Conservation (phyloP, 2,113 vertebrate genomes). For the Meles meles region DNA sequence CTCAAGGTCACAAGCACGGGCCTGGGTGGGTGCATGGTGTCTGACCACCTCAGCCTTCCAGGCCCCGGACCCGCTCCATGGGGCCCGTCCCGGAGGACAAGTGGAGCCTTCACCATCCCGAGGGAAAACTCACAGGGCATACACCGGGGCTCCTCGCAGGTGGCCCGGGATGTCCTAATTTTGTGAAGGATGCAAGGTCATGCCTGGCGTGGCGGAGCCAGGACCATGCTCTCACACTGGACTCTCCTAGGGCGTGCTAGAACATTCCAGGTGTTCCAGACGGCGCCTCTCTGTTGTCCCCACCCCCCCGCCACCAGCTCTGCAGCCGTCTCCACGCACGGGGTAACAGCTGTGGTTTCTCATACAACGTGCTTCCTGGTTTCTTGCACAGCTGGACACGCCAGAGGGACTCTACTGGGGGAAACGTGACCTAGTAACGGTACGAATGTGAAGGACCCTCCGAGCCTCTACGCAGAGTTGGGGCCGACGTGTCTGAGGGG, state of each 20-base stretch:
- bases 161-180: neutral
- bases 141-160: neutral
- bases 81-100: neutral
- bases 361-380: too few relatives aligned
- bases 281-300: neutral
- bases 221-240: neutral
- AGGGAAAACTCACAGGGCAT: neutral
- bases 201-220: neutral
- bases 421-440: neutral
- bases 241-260: rapidly evolving
- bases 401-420: too few relatives aligned
- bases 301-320: neutral
- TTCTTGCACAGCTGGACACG: neutral
- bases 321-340: rapidly evolving
- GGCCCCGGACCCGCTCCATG: neutral
- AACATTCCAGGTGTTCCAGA: neutral
- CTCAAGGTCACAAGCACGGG: neutral
- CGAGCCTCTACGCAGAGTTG: neutral
- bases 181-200: neutral
- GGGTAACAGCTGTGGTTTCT: too few relatives aligned
- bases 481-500: too few relatives aligned
- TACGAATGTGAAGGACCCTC: neutral
- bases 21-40: neutral
- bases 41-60: neutral
- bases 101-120: rapidly evolving